phyloP scores from a whole-genome alignment of 2,113 vertebrate genomes.

The Corvus hawaiiensis region DNA sequence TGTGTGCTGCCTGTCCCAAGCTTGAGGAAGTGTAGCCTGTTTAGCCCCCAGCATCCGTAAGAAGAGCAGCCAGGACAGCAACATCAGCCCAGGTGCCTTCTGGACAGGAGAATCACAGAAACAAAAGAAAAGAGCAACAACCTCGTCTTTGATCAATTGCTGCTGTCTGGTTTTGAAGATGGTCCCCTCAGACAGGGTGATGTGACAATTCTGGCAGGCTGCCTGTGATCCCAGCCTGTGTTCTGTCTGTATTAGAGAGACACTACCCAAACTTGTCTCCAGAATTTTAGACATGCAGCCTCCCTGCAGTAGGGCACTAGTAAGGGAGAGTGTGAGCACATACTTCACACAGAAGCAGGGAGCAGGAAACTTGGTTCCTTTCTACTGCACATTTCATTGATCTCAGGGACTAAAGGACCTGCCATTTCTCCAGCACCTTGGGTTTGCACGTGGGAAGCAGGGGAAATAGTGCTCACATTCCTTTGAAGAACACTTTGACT shows the following conservation, averaged over 20 bases:
- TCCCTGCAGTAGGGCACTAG: not conserved
- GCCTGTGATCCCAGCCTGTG: not conserved
- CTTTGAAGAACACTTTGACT: not conserved
- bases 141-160: not conserved
- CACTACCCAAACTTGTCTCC: not conserved
- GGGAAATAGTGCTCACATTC: not conserved
- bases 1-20: not conserved
- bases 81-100: not conserved
- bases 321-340: not conserved
- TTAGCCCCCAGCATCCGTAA: not conserved
- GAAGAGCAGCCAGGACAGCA: not conserved
- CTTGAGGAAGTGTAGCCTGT: not conserved
- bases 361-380: not conserved
- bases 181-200: not conserved
- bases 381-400: not conserved
- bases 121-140: not conserved
- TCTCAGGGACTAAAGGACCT: not conserved
- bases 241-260: not conserved
- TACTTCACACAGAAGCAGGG: rapidly evolving
- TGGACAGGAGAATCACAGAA: not conserved
- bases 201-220: not conserved
- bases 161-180: not conserved
- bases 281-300: not conserved
- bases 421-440: not conserved
- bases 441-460: not conserved